These are phyloP conservation scores for Caenorhabditis becei DNA, from an alignment of 2,888 invertebrate species.

Conservation along the genomic window DNA sequence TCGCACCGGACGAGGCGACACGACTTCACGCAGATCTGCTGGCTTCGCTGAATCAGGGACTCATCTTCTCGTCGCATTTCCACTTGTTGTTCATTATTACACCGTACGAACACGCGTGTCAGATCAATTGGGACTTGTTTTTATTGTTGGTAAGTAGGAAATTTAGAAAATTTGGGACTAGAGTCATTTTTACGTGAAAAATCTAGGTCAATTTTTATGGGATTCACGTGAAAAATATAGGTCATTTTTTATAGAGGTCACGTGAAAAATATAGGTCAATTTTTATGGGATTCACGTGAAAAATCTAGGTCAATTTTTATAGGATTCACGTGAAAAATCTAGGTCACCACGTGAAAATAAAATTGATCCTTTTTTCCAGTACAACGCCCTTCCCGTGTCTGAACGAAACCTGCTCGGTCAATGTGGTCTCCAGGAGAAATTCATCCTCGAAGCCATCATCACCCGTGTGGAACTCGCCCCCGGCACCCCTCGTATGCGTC, in stretches of 20 bases:
- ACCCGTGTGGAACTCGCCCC: slow-evolving; percentile 50
- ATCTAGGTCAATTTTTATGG: too few species aligned
- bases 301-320: too few species aligned
- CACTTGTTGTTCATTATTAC: slow-evolving; percentile 93
- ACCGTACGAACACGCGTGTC: slow-evolving; percentile 85
- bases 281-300: too few species aligned
- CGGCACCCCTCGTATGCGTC: slow-evolving; percentile 86
- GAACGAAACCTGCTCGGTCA: slow-evolving; percentile 87
- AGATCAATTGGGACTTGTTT: slow-evolving; percentile 76
- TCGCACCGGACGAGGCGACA: slow-evolving; percentile 88
- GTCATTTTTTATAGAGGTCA: too few species aligned
- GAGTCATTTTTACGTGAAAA: too few species aligned
- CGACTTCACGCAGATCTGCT: slow-evolving; percentile 88
- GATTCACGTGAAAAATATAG: too few species aligned
- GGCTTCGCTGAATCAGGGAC: slow-evolving; percentile 86
- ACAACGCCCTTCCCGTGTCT: slow-evolving; percentile 85
- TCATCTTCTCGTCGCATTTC: slow-evolving; percentile 89
- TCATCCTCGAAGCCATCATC: slow-evolving; percentile 86
- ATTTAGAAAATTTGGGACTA: neutral
- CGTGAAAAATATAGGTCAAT: too few species aligned
- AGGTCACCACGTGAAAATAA: too few species aligned
- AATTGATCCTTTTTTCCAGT: slow-evolving; percentile 83
- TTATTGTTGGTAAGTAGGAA: slow-evolving; percentile 32
- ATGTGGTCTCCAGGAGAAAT: slow-evolving; percentile 89
- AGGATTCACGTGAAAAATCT: too few species aligned